A percentile compares a stretch with the other conserved stretches of the same genome.
Evolutionary conservation across 2,797 vertebrate species (phyloP).

Genomic region (Melanotaenia parkinsoni): DNA sequence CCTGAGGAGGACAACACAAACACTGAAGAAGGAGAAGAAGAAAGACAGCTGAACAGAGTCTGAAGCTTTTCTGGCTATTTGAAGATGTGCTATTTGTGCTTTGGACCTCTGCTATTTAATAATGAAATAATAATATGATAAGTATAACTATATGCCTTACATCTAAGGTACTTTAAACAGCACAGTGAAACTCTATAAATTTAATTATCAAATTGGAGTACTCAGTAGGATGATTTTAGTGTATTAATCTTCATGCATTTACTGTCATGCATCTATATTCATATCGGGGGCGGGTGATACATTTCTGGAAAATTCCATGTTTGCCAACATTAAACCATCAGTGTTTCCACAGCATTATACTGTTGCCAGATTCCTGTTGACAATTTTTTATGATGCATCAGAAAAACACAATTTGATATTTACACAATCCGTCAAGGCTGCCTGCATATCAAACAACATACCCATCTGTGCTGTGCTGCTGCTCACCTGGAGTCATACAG

Average conservation of each 20-base stretch:
- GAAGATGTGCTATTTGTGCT: conserved; percentile 34
- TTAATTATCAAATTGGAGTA: neutral
- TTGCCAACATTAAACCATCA: conserved; percentile 30
- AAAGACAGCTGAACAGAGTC: conserved; percentile 21
- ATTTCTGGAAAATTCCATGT: conserved; percentile 30
- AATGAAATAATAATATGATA: neutral
- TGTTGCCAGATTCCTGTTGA: conserved; percentile 43
- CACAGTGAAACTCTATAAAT: neutral
- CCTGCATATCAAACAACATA: conserved; percentile 63
- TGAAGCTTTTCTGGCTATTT: conserved; percentile 23
- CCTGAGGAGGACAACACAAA: conserved; percentile 80
- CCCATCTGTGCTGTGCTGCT: conserved; percentile 69
- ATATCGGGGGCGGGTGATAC: neutral
- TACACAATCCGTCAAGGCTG: conserved; percentile 53
- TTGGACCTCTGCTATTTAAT: conserved; percentile 14
- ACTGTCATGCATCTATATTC: conserved; percentile 2
- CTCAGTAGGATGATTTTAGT: neutral
- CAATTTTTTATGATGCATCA: conserved; percentile 39
- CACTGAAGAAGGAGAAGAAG: conserved; percentile 40
- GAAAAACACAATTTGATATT: conserved; percentile 50
- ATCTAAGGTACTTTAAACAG: neutral
- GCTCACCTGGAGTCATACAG: conserved; percentile 62
- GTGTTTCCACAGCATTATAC: conserved; percentile 22
- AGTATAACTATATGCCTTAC: neutral
- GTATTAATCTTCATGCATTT: conserved; percentile 5